A percentile compares a stretch with the other conserved stretches of the same genome.
phyloP scores from a whole-genome alignment of 2,888 invertebrate genomes.

The Diarsia brunnea region DNA sequence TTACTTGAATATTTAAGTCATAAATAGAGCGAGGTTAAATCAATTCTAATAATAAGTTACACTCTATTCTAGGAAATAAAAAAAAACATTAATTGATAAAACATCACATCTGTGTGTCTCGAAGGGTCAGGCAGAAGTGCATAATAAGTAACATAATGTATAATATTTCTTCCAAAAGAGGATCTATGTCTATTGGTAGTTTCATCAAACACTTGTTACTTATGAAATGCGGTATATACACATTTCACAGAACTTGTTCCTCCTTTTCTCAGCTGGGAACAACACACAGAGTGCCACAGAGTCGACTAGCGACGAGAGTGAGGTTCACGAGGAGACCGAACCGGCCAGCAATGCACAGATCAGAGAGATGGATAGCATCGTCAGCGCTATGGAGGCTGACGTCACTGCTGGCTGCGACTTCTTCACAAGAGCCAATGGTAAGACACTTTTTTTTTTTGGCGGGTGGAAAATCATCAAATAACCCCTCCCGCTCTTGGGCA shows the following conservation, averaged over 20 bases:
- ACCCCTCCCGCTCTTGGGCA: no score
- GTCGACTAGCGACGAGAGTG: conserved; percentile 79
- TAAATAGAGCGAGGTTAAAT: not conserved
- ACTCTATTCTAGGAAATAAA: not conserved
- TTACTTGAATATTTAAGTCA: not conserved
- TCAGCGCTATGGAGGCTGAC: conserved; percentile 91
- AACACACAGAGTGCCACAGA: conserved; percentile 71
- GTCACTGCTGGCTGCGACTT: conserved; percentile 83
- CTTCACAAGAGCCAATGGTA: conserved; percentile 76
- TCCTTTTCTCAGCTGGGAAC: conserved; percentile 63
- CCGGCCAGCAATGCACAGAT: conserved; percentile 85
- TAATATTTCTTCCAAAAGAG: not conserved
- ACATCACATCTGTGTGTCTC: not conserved
- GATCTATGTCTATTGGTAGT: not conserved
- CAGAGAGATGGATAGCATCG: conserved; percentile 89
- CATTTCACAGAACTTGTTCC: not conserved
- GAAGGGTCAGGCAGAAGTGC: not conserved
- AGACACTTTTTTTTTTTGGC: no score
- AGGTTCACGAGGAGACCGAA: conserved; percentile 76
- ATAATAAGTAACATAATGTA: not conserved
- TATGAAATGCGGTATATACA: not conserved
- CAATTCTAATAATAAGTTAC: not conserved
- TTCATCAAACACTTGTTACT: not conserved
- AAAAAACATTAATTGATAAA: not conserved
- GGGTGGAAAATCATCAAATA: no score